Base-by-base conservation (phyloP, 2,888 invertebrate species). In the Lasius platythorax region DNA sequence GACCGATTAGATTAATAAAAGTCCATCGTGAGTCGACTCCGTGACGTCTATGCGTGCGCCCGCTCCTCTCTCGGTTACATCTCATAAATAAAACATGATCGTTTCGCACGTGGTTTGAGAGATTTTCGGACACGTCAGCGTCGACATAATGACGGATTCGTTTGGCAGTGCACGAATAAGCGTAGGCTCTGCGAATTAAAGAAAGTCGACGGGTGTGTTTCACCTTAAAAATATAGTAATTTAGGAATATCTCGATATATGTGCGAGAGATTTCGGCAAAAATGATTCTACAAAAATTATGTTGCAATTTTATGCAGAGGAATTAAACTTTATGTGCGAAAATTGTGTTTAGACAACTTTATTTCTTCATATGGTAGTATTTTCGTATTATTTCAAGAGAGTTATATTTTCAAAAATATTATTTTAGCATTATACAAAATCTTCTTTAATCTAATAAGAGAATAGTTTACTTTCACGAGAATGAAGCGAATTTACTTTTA, bases 1-100 rank as follows among this genome's bases (percentile, higher is more conserved):
- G 88, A 75, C 75, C 88, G 91, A 92, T 93, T 93, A 93, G 91
- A 89, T 92, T 90, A 90, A 91, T 87, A 88, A 89, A 87, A 84
- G 79, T 82, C 50, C 72, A 33, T 23, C 64, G 58, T 37, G n/a
- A 58, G 68, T 56, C 15, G 75, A 76, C 33, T 68, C 12, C 43
- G 46, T 12, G 58, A 53, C 56, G 11, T 84, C 67, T 87, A 85
- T 79, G 87, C 78, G 87, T 84, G 83, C 72, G 40, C 23, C 8
- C 43, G 30, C 43, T 37, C 33, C 50, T 28, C 1, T n/a, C n/a
- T 15, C 11, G 37, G 53, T 64, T 68, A 33, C 63, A 67, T 11
- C 87, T 81, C 37, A 56, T 78, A 61, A 83, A 83, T 83, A 78
- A 78, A 78, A 83, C 67, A 78, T 61, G 23, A 6, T 4, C n/a